Evolutionary conservation across 1,140 invertebrate species (phyloP).

Genomic region (Thaumatotibia leucotreta): DNA sequence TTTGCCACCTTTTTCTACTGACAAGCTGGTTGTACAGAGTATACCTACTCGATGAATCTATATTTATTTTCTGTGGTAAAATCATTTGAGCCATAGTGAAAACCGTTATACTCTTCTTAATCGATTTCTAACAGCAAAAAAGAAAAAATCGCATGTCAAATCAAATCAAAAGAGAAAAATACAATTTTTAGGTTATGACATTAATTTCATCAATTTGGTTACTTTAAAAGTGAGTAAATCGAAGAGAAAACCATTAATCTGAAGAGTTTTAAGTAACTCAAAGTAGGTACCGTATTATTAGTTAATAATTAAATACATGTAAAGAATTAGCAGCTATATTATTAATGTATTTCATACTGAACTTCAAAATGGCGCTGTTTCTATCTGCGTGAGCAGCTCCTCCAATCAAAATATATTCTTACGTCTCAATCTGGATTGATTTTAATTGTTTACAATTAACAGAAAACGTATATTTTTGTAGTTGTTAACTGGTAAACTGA

Average conservation of each 20-base stretch:
- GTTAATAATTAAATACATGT: background rate
- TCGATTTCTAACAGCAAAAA: no score
- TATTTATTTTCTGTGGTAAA: no score
- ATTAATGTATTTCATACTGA: background rate
- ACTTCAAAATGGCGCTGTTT: conserved; percentile 35
- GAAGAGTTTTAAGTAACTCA: background rate
- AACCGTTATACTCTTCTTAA: no score
- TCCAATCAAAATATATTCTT: background rate
- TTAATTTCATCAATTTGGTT: conserved; percentile 7
- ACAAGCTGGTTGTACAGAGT: no score
- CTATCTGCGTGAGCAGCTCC: conserved; percentile 20
- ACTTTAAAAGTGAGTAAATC: background rate
- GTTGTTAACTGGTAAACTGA: conserved; percentile 44
- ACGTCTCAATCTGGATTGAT: background rate
- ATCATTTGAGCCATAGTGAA: no score
- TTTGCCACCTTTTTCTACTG: no score
- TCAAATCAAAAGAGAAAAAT: background rate
- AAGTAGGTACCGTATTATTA: background rate
- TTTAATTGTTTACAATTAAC: conserved; percentile 28
- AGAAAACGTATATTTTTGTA: conserved; percentile 25
- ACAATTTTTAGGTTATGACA: conserved; percentile 4
- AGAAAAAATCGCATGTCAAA: conserved; percentile 16
- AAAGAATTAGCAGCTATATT: background rate
- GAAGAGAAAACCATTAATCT: background rate
- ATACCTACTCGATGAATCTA: no score